Conservation (phyloP, 2,888 invertebrate genomes). For the Choreutis nemorana region DNA sequence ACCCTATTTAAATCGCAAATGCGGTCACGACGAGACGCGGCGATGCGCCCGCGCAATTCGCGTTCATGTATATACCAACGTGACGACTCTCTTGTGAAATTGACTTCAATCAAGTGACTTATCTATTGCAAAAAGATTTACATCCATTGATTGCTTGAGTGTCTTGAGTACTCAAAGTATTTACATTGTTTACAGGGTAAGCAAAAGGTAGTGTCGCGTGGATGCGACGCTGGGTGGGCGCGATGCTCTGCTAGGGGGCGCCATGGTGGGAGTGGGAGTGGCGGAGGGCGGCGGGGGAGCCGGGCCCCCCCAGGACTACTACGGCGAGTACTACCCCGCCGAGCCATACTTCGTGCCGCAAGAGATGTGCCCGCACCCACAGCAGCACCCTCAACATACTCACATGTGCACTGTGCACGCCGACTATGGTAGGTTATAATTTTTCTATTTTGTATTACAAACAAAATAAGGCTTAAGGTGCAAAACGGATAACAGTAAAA, state of each 20-base stretch:
- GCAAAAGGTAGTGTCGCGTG: constrained; percentile 14
- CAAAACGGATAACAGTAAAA: too few relatives aligned
- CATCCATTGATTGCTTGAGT: constrained; percentile 1
- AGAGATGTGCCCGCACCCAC: constrained; percentile 70
- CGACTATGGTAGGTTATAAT: constrained; percentile 73
- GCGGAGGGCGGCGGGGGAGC: constrained; percentile 37
- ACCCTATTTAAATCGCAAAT: constrained; percentile 53
- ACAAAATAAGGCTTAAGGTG: too few relatives aligned
- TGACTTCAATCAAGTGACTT: constrained; percentile 15
- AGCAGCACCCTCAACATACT: constrained; percentile 67
- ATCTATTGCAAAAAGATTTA: constrained; percentile 5
- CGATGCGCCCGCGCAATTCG: constrained; percentile 29
- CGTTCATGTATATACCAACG: constrained; percentile 22
- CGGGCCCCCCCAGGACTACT: constrained; percentile 51
- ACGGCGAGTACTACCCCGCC: constrained; percentile 66
- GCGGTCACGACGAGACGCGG: too few relatives aligned
- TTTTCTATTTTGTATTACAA: too few relatives aligned
- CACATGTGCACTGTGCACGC: constrained; percentile 76
- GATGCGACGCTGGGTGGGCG: constrained; percentile 36
- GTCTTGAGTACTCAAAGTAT: too few relatives aligned
- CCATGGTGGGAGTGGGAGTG: constrained; percentile 58
- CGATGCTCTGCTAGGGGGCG: constrained; percentile 46
- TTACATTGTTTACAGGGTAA: too few relatives aligned
- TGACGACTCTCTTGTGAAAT: constrained; percentile 28
- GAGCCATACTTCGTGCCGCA: constrained; percentile 65